Evolutionary conservation across 2,888 invertebrate genomes (phyloP), one percentile per base, ranked within the genome.

Genomic region (Lampropteryx suffumata): DNA sequence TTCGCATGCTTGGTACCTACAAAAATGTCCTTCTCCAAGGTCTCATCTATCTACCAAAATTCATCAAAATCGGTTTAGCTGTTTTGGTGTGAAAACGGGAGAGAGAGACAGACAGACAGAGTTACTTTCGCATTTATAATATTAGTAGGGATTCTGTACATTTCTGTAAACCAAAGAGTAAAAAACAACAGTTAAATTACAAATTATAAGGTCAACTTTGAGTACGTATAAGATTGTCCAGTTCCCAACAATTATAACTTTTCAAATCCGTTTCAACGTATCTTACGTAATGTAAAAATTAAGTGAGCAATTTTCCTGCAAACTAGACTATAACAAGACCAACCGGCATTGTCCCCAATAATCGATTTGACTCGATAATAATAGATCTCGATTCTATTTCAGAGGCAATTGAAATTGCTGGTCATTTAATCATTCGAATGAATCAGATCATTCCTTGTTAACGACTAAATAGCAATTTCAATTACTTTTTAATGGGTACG

Each of bases 221-320:
- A n/a, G n/a, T n/a, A n/a, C n/a, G n/a, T n/a, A n/a, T n/a, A n/a
- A 17, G 4, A 17, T 4, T 17, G 17, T 17, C 17, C 17, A 17
- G 17, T 17, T 17, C 5, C 12, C 32, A 26, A 33, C 37, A 32
- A 32, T 46, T 37, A 35, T 49, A 49, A 28, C 27, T 41, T 43
- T 33, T 28, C 24, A 44, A 45, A 46, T 37, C 37, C 11, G 32
- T 37, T 37, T 49, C 55, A 57, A n/a, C n/a, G n/a, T n/a, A n/a
- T n/a, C n/a, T n/a, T n/a, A 56, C 48, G 56, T 67, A 59, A 69
- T 70, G 67, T 61, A 64, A 70, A n/a, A 69, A 71, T 73, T 71
- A 71, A 77, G 61, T 65, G 67, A 59, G 60, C 71, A 73, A 75
- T 79, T 79, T 73, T 61, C 73, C 70, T 73, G 74, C 71, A 68